Base-by-base conservation (phyloP, 2,113 vertebrate species). In the Caranx melampygus region DNA sequence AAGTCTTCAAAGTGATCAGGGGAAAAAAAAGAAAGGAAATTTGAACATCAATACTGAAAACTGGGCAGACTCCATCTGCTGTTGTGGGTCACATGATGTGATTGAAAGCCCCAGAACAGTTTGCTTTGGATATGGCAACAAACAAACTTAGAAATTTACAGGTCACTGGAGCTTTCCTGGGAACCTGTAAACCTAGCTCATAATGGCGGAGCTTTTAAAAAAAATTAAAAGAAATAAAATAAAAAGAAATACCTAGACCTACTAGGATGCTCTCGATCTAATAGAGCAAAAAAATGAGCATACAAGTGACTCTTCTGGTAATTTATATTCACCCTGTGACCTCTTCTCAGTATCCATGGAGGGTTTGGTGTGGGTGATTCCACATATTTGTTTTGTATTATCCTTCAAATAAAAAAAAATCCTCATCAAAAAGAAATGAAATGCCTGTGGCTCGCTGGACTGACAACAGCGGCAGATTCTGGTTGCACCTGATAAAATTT, bases 401-500 rank as follows among this genome's bases (percentile, higher is more conserved):
- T 76, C 64, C 77, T 58, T 69, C 69, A 79, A 82, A 89, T 49
- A 81, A 79, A 49, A 88, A 87, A 52, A 89, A 88, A 77, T 57
- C 63, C 77, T 74, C 42, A 61, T 67, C 6, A 21, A 79, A 81
- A 79, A 26, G 62, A 71, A 81, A 78, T 31, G 70, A 78, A 80
- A 78, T 68, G 83, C 70, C 83, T 31, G 47, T 58, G 66, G 86
- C 70, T 84, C 33, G 5, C 42, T 74, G 81, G 69, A 79, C 72
- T 20, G 72, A 80, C 54, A 84, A 78, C 68, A 76, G 73, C 34
- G 9, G 55, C 71, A 63, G 73, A 81, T 84, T 62, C 88, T 87
- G 90, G 70, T 75, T 3, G 75, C 78, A 83, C 78, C 82, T 87
- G 84, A 87, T 91, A 86, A 88, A 81, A 7, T 68, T 79, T 85